Evolutionary conservation across 1,140 invertebrate species (phyloP).

Genomic region (Drosophila seguyi): DNA sequence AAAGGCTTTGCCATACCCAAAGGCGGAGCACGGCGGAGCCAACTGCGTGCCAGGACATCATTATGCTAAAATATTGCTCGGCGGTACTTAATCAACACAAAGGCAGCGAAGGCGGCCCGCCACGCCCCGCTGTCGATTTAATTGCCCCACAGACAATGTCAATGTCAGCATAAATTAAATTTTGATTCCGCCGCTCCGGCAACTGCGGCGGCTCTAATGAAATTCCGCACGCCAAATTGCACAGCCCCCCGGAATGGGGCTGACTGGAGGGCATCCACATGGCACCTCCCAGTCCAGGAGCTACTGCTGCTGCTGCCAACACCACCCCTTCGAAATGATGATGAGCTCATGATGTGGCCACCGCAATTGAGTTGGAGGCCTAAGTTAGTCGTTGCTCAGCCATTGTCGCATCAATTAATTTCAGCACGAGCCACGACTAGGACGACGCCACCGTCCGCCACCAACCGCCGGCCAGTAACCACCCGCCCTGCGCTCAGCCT

Average conservation of each 20-base stretch:
- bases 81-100: constrained; percentile 61
- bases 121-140: constrained; percentile 64
- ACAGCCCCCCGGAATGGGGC: constrained; percentile 26
- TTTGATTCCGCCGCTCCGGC: constrained; percentile 62
- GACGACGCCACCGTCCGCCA: background rate
- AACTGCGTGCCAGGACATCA: constrained; percentile 55
- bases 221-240: constrained; percentile 66
- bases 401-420: constrained; percentile 76
- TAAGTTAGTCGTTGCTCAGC: constrained; percentile 55
- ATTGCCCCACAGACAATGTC: constrained; percentile 74
- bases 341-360: constrained; percentile 61
- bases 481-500: background rate
- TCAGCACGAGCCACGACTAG: constrained; percentile 51
- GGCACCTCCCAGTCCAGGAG: constrained; percentile 2
- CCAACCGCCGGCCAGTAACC: background rate
- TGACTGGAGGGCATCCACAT: constrained; percentile 3
- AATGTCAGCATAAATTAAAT: constrained; percentile 81
- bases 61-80: constrained; percentile 59
- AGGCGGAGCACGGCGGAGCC: background rate
- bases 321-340: constrained; percentile 38
- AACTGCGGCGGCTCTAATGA: constrained; percentile 55
- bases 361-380: constrained; percentile 59
- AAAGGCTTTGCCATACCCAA: constrained; percentile 2
- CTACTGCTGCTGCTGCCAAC: background rate
- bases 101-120: constrained; percentile 18